phyloP scores from a whole-genome alignment of 92 coral and sea anemone species.

The Paramuricea clavata region DNA sequence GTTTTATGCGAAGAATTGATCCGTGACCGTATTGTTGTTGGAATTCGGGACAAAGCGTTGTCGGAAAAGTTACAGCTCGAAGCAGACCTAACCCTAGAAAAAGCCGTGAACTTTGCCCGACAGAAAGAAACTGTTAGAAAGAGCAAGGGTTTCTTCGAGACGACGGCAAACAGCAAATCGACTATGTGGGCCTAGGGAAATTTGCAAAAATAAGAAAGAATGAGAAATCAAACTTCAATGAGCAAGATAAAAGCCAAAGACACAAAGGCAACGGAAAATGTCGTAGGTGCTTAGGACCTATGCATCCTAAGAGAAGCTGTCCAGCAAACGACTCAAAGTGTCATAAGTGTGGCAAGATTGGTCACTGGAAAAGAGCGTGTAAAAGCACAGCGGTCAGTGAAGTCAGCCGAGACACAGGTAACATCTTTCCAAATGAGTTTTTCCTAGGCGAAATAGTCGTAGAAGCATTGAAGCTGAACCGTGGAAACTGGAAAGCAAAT shows the following conservation, averaged over 20 bases:
- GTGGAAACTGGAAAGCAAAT: not conserved
- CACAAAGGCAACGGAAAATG: constrained; percentile 25
- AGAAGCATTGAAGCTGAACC: not conserved
- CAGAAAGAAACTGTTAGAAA: too few species aligned
- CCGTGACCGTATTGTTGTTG: not conserved
- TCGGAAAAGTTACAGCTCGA: constrained; percentile 5
- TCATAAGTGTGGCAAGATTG: constrained; percentile 41
- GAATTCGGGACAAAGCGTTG: constrained; percentile 30
- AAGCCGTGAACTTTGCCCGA: too few species aligned
- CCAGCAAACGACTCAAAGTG: constrained; percentile 48
- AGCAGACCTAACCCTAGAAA: too few species aligned
- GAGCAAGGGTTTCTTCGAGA: not conserved
- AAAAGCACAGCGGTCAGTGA: constrained; percentile 10
- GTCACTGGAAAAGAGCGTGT: constrained; percentile 43
- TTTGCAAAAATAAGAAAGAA: not conserved
- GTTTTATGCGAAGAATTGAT: not conserved
- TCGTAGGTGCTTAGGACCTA: constrained; percentile 29
- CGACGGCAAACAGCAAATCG: not conserved
- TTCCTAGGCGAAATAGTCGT: not conserved
- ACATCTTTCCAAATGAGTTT: not conserved
- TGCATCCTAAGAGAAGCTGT: constrained; percentile 31
- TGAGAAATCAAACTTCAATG: not conserved
- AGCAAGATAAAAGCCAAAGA: not conserved
- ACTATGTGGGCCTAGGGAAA: not conserved
- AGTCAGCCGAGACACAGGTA: constrained; percentile 11